Evolutionary conservation across 2,797 vertebrate species (phyloP).

Genomic region (Lepilemur ruficaudatus): DNA sequence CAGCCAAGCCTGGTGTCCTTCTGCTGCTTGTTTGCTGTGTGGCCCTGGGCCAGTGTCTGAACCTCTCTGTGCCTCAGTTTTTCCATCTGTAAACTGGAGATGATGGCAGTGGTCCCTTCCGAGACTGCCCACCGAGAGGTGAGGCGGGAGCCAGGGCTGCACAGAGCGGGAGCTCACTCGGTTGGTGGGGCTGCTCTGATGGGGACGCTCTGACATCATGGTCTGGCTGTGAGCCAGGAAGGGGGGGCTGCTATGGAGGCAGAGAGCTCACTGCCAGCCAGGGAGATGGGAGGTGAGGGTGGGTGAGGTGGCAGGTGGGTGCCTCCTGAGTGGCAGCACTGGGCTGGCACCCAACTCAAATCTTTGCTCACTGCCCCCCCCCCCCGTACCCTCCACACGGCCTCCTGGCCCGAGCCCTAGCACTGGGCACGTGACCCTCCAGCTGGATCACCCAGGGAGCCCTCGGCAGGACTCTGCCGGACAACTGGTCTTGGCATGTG

Average conservation of each 20-base stretch:
- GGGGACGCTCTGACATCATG: too few species aligned
- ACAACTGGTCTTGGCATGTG: not conserved
- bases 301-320: not conserved
- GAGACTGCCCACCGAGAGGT: not conserved
- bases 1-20: too few species aligned
- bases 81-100: not conserved
- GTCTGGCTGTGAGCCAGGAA: not conserved
- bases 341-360: not conserved
- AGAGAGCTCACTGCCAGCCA: not conserved
- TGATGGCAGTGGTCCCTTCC: not conserved
- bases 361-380: not conserved
- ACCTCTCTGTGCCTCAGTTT: not conserved
- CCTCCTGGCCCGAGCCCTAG: not conserved
- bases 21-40: not conserved
- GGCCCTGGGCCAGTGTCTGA: not conserved
- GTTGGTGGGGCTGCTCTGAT: not conserved
- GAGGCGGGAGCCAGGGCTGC: not conserved
- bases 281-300: not conserved
- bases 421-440: not conserved
- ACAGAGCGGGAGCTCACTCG: not conserved
- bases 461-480: not conserved
- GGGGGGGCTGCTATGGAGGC: not conserved
- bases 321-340: not conserved
- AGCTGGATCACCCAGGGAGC: not conserved
- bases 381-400: not conserved